phyloP scores from a whole-genome alignment of 2,888 invertebrate genomes.

The Aspidapion aeneum region DNA sequence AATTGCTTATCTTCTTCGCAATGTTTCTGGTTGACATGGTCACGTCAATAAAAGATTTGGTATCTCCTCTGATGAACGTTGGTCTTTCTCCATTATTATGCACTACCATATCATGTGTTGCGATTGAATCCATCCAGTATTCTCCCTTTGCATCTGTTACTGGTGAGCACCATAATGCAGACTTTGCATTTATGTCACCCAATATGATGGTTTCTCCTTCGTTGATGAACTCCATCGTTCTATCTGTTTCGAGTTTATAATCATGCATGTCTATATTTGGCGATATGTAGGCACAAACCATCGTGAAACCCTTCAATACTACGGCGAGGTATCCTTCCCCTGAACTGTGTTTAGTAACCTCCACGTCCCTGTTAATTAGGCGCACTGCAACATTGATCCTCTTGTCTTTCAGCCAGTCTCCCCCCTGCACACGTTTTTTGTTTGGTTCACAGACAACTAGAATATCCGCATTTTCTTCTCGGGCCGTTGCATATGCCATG shows the following conservation, averaged over 20 bases:
- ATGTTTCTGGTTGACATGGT: constrained; percentile 8
- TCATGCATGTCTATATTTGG: constrained; percentile 8
- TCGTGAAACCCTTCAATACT: not conserved
- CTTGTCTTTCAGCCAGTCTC: constrained; percentile 1
- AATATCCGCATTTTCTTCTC: constrained; percentile 3
- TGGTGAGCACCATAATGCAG: constrained; percentile 29
- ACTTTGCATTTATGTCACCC: constrained; percentile 4
- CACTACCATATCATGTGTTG: constrained; percentile 21
- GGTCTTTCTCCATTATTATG: constrained; percentile 9
- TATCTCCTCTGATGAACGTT: constrained; percentile 11
- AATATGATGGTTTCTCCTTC: not conserved
- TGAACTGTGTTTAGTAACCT: not conserved
- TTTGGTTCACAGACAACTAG: constrained; percentile 14
- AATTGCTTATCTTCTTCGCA: constrained; percentile 4
- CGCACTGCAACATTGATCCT: constrained; percentile 3
- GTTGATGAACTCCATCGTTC: not conserved
- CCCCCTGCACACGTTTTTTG: not conserved
- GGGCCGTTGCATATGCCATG: not conserved
- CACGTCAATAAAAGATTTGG: constrained; percentile 9
- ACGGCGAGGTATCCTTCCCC: not conserved
- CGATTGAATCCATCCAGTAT: constrained; percentile 28
- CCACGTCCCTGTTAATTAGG: not conserved
- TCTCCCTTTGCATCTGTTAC: constrained; percentile 25
- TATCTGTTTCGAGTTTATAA: not conserved
- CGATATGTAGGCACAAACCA: constrained; percentile 13